Conservation (phyloP, 2,888 invertebrate species). For the Sussaba pulchella region DNA sequence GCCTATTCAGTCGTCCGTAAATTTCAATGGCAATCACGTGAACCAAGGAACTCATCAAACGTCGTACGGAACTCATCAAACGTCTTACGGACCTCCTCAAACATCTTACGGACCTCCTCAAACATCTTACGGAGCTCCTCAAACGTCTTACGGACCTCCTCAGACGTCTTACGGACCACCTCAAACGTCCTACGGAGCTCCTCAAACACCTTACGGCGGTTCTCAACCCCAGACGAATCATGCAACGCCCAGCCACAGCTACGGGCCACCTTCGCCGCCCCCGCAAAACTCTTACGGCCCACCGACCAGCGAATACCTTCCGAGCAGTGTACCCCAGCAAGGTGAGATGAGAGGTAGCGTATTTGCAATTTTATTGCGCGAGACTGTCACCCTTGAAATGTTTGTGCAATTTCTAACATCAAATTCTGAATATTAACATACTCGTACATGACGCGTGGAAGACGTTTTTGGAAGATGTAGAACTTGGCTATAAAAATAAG, state of each 20-base stretch:
- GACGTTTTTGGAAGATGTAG: no score
- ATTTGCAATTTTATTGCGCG: conserved; percentile 59
- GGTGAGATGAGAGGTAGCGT: conserved; percentile 80
- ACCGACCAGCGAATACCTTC: conserved; percentile 67
- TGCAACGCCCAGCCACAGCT: conserved; percentile 55
- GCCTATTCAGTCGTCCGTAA: conserved; percentile 67
- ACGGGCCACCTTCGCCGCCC: conserved; percentile 50
- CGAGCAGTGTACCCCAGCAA: conserved; percentile 73
- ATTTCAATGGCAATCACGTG: conserved; percentile 65
- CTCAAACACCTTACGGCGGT: conserved; percentile 56
- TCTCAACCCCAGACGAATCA: conserved; percentile 57
- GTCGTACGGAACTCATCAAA: conserved; percentile 61
- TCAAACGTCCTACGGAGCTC: conserved; percentile 37
- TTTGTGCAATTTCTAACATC: conserved; percentile 26
- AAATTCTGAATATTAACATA: no score
- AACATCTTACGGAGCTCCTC: conserved; percentile 61
- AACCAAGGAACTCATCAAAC: conserved; percentile 68
- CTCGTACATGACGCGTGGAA: no score
- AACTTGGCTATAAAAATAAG: no score
- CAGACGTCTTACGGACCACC: conserved; percentile 62
- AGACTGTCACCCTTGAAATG: conserved; percentile 1
- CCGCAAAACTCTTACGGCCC: conserved; percentile 74
- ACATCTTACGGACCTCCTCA: conserved; percentile 67
- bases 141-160: conserved; percentile 54
- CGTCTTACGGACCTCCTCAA: conserved; percentile 53